A percentile compares a stretch with the other conserved stretches of the same genome.
Evolutionary conservation across 2,113 vertebrate genomes (phyloP).

Genomic region (Spilogale gracilis): DNA sequence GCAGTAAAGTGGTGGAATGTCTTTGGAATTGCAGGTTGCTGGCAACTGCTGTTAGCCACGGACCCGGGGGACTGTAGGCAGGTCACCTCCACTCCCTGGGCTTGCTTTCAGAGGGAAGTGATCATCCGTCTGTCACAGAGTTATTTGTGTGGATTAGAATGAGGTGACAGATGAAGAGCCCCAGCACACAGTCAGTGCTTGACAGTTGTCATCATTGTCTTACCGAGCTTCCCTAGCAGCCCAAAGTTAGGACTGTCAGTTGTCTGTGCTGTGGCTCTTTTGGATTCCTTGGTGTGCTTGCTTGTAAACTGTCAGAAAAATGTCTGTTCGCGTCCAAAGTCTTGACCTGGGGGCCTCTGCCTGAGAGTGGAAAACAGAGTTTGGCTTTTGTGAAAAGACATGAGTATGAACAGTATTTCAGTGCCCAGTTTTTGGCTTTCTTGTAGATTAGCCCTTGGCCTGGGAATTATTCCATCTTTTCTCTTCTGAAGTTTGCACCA

Average conservation of each 20-base stretch:
- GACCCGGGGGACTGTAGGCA: not conserved
- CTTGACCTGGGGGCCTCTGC: constrained; percentile 62
- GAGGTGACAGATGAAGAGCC: not conserved
- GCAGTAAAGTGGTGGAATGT: not conserved
- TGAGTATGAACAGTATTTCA: constrained; percentile 40
- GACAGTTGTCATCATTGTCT: not conserved
- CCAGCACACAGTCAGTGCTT: not conserved
- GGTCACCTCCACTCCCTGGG: not conserved
- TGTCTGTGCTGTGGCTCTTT: constrained; percentile 2
- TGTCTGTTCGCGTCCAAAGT: constrained; percentile 35
- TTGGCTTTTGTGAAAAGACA: constrained; percentile 63
- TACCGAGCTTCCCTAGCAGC: not conserved
- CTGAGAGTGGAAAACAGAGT: constrained; percentile 53
- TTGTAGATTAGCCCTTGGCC: constrained; percentile 72
- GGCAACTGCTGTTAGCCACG: not conserved
- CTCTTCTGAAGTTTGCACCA: constrained; percentile 57
- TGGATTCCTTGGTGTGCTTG: not conserved
- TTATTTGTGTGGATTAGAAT: constrained; percentile 37
- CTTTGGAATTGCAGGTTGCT: not conserved
- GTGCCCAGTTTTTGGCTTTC: constrained; percentile 61
- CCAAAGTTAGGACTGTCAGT: not conserved
- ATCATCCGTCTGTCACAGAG: not conserved
- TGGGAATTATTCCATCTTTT: constrained; percentile 68
- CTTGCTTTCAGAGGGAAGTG: not conserved
- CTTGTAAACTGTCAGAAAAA: constrained; percentile 48